Percentiles rank a stretch among this genome's conserved stretches.
Conservation (phyloP, 2,888 invertebrate genomes). For the Ischnus inquisitorius region DNA sequence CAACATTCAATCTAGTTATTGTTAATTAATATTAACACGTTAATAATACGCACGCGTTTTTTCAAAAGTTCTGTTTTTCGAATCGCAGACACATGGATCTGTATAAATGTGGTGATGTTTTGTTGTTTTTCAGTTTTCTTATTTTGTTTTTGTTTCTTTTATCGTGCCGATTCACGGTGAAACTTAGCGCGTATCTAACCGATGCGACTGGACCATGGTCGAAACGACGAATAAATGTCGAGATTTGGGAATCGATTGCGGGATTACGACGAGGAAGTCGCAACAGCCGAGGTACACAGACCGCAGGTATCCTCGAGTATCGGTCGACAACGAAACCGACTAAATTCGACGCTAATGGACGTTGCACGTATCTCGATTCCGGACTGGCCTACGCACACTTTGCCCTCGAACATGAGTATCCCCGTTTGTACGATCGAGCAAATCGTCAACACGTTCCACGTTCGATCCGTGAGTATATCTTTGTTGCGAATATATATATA, state of each 20-base stretch:
- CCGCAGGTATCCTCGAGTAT: conserved; percentile 9
- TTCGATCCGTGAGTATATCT: conserved; percentile 22
- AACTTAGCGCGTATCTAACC: neutral
- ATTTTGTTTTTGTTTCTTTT: conserved; percentile 22
- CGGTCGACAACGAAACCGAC: conserved; percentile 6
- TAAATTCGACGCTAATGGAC: conserved; percentile 56
- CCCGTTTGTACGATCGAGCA: neutral
- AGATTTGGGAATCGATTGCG: conserved; percentile 24
- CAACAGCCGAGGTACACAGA: neutral
- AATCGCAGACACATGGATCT: conserved; percentile 66
- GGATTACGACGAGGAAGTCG: conserved; percentile 15
- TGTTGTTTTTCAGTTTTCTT: conserved; percentile 29
- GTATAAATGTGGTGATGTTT: conserved; percentile 13
- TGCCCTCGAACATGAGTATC: neutral
- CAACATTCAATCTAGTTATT: conserved; percentile 33
- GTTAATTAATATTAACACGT: neutral
- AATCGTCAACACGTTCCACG: conserved; percentile 37
- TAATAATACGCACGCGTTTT: conserved; percentile 20
- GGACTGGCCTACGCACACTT: conserved; percentile 15
- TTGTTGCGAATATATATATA: conserved; percentile 13
- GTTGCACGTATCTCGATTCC: conserved; percentile 55
- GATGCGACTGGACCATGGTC: conserved; percentile 30
- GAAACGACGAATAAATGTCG: conserved; percentile 42
- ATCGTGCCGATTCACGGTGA: conserved; percentile 7
- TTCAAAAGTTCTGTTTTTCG: conserved; percentile 1